Conservation (phyloP, 2,113 vertebrate species). For the Notarius lentiginosus region DNA sequence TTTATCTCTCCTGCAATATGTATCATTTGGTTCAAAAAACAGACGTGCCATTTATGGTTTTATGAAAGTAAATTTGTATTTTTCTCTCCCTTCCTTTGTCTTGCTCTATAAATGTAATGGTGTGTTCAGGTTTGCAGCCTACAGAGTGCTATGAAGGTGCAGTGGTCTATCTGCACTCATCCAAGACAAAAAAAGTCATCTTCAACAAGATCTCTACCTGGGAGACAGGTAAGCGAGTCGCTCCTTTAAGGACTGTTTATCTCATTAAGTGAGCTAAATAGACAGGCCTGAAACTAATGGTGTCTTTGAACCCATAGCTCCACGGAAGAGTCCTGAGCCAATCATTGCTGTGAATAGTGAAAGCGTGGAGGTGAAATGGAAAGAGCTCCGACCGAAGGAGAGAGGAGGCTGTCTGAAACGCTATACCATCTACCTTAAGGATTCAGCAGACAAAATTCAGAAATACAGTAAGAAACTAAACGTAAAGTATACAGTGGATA, state of each 20-base stretch:
- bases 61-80: not conserved
- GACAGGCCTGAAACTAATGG: not conserved
- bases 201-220: conserved; percentile 52
- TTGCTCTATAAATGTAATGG: not conserved
- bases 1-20: not conserved
- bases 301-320: conserved; percentile 56
- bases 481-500: no score
- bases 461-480: conserved; percentile 45
- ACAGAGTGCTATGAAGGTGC: conserved; percentile 68
- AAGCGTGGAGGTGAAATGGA: conserved; percentile 62
- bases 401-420: conserved; percentile 66
- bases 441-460: not conserved
- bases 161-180: conserved; percentile 58
- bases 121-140: conserved; percentile 58
- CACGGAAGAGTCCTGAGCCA: conserved; percentile 52
- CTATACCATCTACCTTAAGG: conserved; percentile 66
- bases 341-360: conserved; percentile 29
- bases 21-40: not conserved
- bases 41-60: not conserved
- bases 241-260: not conserved
- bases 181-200: conserved; percentile 28
- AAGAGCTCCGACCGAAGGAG: conserved; percentile 47
- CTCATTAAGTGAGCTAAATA: not conserved
- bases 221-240: conserved; percentile 60
- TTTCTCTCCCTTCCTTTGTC: not conserved